A percentile compares a stretch with the other conserved stretches of the same genome.
These are phyloP conservation scores for Podilymbus podiceps DNA, from an alignment of 2,113 vertebrate species.

Conservation along the genomic window DNA sequence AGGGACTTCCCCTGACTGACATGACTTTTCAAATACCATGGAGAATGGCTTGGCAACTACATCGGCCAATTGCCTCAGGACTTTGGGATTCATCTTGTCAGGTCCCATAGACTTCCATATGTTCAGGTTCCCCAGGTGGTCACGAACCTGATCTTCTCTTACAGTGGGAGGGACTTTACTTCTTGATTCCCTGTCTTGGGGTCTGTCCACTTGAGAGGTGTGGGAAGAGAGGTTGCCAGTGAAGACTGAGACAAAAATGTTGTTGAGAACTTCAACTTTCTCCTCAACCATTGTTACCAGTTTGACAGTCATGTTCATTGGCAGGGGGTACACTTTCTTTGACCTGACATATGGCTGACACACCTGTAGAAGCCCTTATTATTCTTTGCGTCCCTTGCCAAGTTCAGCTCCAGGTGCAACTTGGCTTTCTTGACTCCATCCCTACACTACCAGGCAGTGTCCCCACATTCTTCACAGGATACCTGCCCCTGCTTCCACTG, in stretches of 20 bases:
- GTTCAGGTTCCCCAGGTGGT: too few relatives aligned
- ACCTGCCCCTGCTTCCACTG: not conserved
- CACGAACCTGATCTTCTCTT: too few relatives aligned
- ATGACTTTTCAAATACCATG: too few relatives aligned
- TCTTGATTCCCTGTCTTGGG: not conserved
- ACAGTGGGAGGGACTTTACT: not conserved
- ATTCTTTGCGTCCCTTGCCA: not conserved
- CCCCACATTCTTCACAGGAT: not conserved
- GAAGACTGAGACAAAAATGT: not conserved
- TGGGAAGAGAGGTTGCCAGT: too few relatives aligned
- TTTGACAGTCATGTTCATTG: not conserved
- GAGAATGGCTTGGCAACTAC: not conserved
- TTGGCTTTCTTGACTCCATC: not conserved
- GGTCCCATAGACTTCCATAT: not conserved
- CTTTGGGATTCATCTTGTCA: not conserved
- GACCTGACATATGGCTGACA: not conserved
- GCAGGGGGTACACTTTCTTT: not conserved
- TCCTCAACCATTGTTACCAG: not conserved
- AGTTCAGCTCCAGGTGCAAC: not conserved
- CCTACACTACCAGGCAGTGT: not conserved
- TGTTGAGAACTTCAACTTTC: not conserved
- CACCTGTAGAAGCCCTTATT: not conserved
- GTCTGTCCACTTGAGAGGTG: not conserved
- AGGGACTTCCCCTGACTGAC: too few relatives aligned
- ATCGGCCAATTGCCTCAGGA: not conserved